Evolutionary conservation across 30 jellyfish, hydroid and myxozoan species (phyloP).

Genomic region (Hydractinia echinata): DNA sequence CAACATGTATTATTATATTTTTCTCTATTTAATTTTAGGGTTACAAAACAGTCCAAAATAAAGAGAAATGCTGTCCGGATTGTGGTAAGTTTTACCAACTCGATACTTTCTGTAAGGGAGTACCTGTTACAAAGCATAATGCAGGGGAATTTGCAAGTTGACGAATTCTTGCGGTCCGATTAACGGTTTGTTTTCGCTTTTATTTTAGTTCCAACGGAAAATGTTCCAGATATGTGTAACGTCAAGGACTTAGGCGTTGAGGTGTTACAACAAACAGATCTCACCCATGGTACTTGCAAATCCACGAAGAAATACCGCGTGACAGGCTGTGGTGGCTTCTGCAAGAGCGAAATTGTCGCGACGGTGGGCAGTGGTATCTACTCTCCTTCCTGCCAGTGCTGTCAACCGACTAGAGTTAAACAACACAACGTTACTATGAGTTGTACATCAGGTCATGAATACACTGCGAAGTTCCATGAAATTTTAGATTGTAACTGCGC

Average conservation of each 20-base stretch:
- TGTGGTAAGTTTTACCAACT: conserved; percentile 63
- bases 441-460: conserved; percentile 56
- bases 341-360: conserved; percentile 58
- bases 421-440: conserved; percentile 41
- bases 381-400: conserved; percentile 69
- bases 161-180: neutral
- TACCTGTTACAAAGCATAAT: neutral
- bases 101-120: neutral
- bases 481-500: conserved; percentile 22
- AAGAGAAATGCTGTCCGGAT: conserved; percentile 73
- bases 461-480: conserved; percentile 13
- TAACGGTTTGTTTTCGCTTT: neutral
- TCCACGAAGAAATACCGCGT: conserved; percentile 45
- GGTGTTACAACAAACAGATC: conserved; percentile 16
- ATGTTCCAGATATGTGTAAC: conserved; percentile 42
- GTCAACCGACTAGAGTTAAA: conserved; percentile 53
- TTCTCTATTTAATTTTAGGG: conserved; percentile 33
- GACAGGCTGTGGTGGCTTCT: conserved; percentile 83
- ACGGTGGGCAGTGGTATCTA: conserved; percentile 43
- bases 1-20: neutral
- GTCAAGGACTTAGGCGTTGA: conserved; percentile 46
- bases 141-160: too few relatives aligned
- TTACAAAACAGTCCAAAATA: conserved; percentile 38
- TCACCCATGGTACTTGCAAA: conserved; percentile 47
- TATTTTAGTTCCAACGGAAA: conserved; percentile 48